Evolutionary conservation across 1,140 invertebrate species (phyloP).

Genomic region (Cephus cinctus): DNA sequence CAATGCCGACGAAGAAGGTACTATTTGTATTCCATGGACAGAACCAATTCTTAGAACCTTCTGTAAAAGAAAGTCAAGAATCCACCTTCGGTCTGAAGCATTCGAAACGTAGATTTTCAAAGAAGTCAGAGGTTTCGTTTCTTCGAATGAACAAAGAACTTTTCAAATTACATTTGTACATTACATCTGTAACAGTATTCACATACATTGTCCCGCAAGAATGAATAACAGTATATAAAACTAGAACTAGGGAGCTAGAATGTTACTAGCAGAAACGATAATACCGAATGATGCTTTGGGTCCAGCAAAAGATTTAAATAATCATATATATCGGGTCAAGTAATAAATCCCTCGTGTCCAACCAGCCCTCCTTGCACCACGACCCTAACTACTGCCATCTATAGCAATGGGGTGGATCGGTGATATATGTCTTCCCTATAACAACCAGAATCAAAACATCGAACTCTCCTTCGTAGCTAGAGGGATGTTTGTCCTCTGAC

Average conservation of each 20-base stretch:
- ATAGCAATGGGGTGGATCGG: slow-evolving; percentile 37
- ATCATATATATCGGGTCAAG: slow-evolving; percentile 31
- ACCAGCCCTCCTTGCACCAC: slow-evolving; percentile 22
- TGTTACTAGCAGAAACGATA: background rate
- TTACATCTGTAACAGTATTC: background rate
- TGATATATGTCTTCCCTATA: slow-evolving; percentile 49
- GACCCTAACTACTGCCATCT: slow-evolving; percentile 37
- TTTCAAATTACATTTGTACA: background rate
- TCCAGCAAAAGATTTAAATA: slow-evolving; percentile 35
- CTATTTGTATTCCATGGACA: slow-evolving; percentile 38
- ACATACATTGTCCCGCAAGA: background rate
- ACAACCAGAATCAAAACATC: slow-evolving; percentile 47
- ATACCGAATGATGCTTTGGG: slow-evolving; percentile 12
- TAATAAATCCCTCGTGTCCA: slow-evolving; percentile 32
- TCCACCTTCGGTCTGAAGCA: no score
- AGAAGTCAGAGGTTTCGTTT: background rate
- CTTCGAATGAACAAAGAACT: slow-evolving; percentile 8
- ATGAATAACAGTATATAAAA: background rate
- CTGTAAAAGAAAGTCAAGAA: no score
- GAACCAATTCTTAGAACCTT: slow-evolving; percentile 44
- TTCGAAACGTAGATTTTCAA: slow-evolving; percentile 26
- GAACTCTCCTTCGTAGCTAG: slow-evolving; percentile 14
- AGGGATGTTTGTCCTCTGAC: slow-evolving; percentile 27
- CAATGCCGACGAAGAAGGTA: background rate
- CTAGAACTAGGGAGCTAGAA: background rate